Evolutionary conservation across 2,797 vertebrate genomes (phyloP), one percentile per base, ranked within the genome.

Genomic region (Clarias pachynema): DNA sequence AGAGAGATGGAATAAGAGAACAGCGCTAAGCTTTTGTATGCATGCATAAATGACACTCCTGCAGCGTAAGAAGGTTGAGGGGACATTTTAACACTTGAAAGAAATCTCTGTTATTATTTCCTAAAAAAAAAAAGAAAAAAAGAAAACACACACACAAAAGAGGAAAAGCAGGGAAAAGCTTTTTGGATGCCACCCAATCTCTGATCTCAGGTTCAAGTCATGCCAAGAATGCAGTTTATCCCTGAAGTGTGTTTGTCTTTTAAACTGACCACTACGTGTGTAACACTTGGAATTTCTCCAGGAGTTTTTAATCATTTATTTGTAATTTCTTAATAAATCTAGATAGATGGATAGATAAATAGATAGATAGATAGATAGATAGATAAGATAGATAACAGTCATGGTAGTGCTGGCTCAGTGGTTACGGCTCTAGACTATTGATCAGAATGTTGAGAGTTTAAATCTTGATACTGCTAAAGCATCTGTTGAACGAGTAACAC

Each of bases 11-110:
- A 31, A 83, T 79, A 78, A 81, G 84, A 85, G 80, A 53, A 44
- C 87, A 86, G 62, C 62, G 79, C 56, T 29, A 72, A 83, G 88
- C 85, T 86, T 89, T 91, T 90, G 85, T 87, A 87, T 65, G 85
- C 78, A 73, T 24, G 68, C 75, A 90, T 89, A 90, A 89, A 92
- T 90, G 86, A 87, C 89, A 87, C 87, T 88, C 88, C 89, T 84
- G 84, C 84, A 79, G 88, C 73, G 70, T 82, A 84, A 86, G 83
- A 82, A 74, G 79, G 81, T 89, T 75, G 88, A 88, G 82, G 63
- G 87, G 77, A 89, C 73, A 53, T 60, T 89, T 89, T 88, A 83
- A 79, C 86, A 87, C 86, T 86, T 83, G 59, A 86, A 89, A 89
- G 84, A 89, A 87, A 85, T 34, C 57, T 65, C 34, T 65, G 84